Conservation (phyloP, 2,888 invertebrate species). For the Brachypalpus laphriformis region DNA sequence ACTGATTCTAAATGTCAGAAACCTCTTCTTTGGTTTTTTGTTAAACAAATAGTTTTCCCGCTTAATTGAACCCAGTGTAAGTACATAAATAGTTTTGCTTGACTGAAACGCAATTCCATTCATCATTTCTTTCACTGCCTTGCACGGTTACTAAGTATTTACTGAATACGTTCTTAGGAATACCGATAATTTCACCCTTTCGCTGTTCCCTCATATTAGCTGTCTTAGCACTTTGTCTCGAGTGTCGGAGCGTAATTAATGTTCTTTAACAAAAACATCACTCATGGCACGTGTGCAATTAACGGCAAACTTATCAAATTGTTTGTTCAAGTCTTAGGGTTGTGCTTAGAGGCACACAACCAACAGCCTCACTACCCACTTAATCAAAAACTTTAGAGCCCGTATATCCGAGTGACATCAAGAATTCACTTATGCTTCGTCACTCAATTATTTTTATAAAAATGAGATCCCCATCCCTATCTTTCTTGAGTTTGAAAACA, state of each 20-base stretch:
- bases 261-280: constrained; percentile 21
- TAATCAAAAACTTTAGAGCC: constrained; percentile 26
- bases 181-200: not conserved
- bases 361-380: not conserved
- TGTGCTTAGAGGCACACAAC: not conserved
- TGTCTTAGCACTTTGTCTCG: constrained; percentile 33
- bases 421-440: constrained; percentile 53
- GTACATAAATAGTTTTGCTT: no score
- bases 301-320: constrained; percentile 44
- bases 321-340: not conserved
- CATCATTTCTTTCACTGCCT: no score
- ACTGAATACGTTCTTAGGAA: no score
- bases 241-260: constrained; percentile 50
- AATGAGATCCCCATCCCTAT: not conserved
- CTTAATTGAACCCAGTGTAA: no score
- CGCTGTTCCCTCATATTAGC: not conserved
- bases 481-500: not conserved
- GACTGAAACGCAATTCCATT: no score
- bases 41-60: no score
- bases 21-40: no score
- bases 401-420: constrained; percentile 37
- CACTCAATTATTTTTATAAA: constrained; percentile 54
- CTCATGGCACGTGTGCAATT: constrained; percentile 55
- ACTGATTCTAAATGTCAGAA: no score
- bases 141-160: no score